Percentiles rank a stretch among this genome's conserved stretches.
Evolutionary conservation across 2,113 vertebrate species (phyloP).

Genomic region (Sinocyclocheilus grahami): DNA sequence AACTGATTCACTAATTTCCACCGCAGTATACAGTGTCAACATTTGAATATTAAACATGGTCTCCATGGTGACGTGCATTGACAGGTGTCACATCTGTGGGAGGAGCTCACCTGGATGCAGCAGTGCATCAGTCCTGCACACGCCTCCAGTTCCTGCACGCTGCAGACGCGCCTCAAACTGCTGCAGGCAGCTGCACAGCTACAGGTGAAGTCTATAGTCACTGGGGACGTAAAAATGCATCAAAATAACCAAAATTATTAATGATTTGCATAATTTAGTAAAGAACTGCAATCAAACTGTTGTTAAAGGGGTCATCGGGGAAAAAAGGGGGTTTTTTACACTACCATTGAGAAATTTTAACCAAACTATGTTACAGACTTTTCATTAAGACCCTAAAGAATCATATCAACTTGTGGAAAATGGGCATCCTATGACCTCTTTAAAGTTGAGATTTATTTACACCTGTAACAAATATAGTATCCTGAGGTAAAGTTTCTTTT

Average conservation of each 20-base stretch:
- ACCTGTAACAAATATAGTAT: neutral
- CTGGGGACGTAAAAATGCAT: neutral
- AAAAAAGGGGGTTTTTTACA: no score
- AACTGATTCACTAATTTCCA: neutral
- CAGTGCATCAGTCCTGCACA: constrained; percentile 85
- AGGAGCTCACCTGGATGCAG: constrained; percentile 86
- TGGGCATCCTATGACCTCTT: no score
- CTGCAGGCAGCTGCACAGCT: constrained; percentile 84
- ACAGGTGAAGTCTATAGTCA: constrained; percentile 73
- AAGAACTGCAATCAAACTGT: neutral
- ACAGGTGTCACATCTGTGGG: constrained; percentile 90
- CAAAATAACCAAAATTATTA: neutral
- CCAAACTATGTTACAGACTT: no score
- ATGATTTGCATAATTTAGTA: no score
- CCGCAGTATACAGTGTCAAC: neutral
- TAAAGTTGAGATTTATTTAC: neutral
- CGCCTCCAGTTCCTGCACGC: constrained; percentile 84
- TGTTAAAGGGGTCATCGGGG: no score
- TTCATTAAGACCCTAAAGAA: no score
- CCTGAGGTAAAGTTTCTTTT: neutral
- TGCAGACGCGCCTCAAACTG: constrained; percentile 89
- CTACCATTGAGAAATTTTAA: no score
- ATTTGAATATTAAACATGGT: neutral
- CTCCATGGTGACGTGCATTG: neutral
- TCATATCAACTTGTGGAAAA: no score